Conservation (phyloP, 2,797 vertebrate species). For the Xiphorhynchus erythropygius region DNA sequence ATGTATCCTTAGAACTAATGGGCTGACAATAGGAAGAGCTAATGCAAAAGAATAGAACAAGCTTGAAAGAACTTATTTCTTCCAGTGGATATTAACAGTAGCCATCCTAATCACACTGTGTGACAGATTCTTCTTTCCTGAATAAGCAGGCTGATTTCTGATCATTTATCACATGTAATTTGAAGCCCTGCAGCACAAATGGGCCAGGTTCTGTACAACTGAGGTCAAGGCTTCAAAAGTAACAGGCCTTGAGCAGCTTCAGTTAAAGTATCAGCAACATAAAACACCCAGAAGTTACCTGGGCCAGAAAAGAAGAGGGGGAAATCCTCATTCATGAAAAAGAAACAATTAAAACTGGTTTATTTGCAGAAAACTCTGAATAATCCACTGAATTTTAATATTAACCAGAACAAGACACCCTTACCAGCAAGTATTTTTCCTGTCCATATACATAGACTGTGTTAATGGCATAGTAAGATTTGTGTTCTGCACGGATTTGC, state of each 20-base stretch:
- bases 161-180: neutral
- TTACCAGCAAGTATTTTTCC: conserved; percentile 97
- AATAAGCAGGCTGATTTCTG: neutral
- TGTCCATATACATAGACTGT: conserved; percentile 96
- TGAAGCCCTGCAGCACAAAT: neutral
- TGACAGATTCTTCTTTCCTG: neutral
- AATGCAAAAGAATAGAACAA: neutral
- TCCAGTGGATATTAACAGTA: neutral
- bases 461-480: conserved; percentile 94
- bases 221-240: neutral
- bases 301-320: neutral
- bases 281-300: neutral
- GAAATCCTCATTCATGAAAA: neutral
- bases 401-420: conserved; percentile 5
- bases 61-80: neutral
- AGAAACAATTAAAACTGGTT: neutral
- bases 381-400: neutral
- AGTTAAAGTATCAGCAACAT: neutral
- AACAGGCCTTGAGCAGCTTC: neutral
- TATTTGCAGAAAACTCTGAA: neutral
- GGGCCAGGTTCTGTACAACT: neutral
- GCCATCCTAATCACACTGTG: neutral
- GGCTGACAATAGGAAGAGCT: neutral
- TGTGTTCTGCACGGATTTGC: conserved; percentile 90
- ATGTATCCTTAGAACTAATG: neutral